phyloP scores from a whole-genome alignment of 2,888 invertebrate genomes.

The Euspilapteryx auroguttella region DNA sequence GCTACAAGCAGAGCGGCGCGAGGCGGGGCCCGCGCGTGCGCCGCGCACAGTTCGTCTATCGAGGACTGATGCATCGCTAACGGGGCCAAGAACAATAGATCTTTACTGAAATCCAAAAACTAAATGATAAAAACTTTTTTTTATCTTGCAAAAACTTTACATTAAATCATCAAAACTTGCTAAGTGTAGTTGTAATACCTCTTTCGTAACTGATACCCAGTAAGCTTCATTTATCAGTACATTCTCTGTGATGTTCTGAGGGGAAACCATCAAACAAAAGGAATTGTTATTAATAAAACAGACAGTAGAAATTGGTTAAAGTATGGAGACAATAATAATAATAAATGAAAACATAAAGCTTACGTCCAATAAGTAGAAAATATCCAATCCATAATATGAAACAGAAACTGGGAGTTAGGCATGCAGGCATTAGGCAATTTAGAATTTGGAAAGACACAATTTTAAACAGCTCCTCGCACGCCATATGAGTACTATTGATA shows the following conservation, averaged over 20 bases:
- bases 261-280: constrained; percentile 66
- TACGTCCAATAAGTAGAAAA: constrained; percentile 44
- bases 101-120: constrained; percentile 61
- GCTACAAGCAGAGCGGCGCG: constrained; percentile 44
- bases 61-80: constrained; percentile 63
- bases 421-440: too few relatives aligned
- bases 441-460: too few relatives aligned
- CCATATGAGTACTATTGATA: too few relatives aligned
- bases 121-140: constrained; percentile 58
- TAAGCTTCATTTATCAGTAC: constrained; percentile 93
- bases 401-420: too few relatives aligned
- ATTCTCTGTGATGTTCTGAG: constrained; percentile 95
- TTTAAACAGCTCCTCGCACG: too few relatives aligned
- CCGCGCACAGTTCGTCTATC: constrained; percentile 29
- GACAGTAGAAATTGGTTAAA: too few relatives aligned
- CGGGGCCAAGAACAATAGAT: constrained; percentile 61
- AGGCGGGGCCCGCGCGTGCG: constrained; percentile 17
- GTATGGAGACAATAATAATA: constrained; percentile 17
- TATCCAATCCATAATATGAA: too few relatives aligned
- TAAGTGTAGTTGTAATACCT: constrained; percentile 71
- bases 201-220: constrained; percentile 91
- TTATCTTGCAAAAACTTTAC: constrained; percentile 60
- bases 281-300: constrained; percentile 17
- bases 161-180: constrained; percentile 60
- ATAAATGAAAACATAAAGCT: constrained; percentile 27